Evolutionary conservation across 2,888 invertebrate genomes (phyloP).

Genomic region (Apamea anceps): DNA sequence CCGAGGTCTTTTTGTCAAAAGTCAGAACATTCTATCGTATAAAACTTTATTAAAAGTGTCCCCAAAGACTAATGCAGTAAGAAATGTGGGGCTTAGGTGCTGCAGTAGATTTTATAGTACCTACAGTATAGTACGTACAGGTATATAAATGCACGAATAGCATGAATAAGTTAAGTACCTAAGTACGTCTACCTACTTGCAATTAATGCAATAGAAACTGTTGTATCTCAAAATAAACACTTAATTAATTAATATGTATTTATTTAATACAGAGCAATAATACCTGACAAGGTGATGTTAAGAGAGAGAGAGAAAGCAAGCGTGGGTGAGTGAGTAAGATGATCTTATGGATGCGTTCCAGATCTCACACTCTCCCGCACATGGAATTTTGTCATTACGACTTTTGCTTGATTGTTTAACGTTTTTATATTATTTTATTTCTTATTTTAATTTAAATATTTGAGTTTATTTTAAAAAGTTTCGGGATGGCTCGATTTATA

Average conservation of each 20-base stretch:
- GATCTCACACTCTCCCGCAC: no score
- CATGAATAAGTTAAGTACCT: not conserved
- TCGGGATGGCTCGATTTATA: not conserved
- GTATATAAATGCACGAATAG: not conserved
- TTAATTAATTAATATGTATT: no score
- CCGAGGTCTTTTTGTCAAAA: not conserved
- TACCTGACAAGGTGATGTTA: no score
- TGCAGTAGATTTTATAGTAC: slow-evolving; percentile 30
- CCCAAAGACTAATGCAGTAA: slow-evolving; percentile 27
- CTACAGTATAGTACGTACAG: not conserved
- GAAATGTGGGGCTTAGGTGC: not conserved
- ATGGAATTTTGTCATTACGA: slow-evolving; percentile 25
- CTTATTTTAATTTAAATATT: not conserved
- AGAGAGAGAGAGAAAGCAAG: no score
- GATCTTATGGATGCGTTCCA: no score
- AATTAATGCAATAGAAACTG: slow-evolving; percentile 11
- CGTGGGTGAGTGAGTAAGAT: no score
- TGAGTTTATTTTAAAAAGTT: slow-evolving; percentile 6
- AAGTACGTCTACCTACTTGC: slow-evolving; percentile 1
- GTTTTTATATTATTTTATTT: slow-evolving; percentile 7
- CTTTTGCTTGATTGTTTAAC: slow-evolving; percentile 6
- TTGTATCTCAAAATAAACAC: no score
- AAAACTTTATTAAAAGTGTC: slow-evolving; percentile 31
- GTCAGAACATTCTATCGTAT: not conserved
- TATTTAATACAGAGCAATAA: no score